Percentiles rank a stretch among this genome's conserved stretches.
phyloP scores from a whole-genome alignment of 2,113 vertebrate species.

The Egretta garzetta region DNA sequence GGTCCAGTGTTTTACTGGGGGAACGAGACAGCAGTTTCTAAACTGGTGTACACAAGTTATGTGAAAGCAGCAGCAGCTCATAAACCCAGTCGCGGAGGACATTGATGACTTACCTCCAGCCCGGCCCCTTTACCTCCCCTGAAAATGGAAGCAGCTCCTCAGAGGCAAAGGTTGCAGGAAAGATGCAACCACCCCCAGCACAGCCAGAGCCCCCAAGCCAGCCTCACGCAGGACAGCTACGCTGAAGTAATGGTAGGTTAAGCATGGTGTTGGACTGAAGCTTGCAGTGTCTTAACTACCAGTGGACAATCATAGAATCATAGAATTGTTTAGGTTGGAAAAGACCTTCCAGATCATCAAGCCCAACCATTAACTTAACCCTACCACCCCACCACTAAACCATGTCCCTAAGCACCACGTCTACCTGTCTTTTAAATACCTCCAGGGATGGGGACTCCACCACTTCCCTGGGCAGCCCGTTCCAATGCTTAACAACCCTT shows the following conservation, averaged over 20 bases:
- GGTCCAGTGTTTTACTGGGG: neutral
- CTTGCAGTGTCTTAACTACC: neutral
- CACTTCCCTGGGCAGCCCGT: no score
- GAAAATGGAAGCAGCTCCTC: neutral
- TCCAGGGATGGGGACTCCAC: no score
- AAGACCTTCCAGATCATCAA: no score
- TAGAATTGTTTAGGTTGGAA: no score
- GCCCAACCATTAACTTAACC: no score
- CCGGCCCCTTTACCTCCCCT: neutral
- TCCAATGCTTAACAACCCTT: no score
- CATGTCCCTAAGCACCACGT: no score
- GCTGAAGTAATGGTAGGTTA: neutral
- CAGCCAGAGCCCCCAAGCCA: neutral
- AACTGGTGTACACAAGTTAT: neutral
- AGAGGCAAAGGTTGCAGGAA: neutral
- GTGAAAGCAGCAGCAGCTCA: neutral
- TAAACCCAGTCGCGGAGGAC: neutral
- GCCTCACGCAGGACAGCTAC: neutral
- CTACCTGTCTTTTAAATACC: no score
- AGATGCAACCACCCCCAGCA: neutral
- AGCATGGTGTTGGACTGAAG: neutral
- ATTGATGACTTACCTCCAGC: neutral
- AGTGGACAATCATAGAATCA: neutral
- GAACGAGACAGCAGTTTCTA: neutral
- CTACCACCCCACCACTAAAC: no score